Conservation (phyloP, 1,140 invertebrate genomes). For the Ridgeia piscesae region DNA sequence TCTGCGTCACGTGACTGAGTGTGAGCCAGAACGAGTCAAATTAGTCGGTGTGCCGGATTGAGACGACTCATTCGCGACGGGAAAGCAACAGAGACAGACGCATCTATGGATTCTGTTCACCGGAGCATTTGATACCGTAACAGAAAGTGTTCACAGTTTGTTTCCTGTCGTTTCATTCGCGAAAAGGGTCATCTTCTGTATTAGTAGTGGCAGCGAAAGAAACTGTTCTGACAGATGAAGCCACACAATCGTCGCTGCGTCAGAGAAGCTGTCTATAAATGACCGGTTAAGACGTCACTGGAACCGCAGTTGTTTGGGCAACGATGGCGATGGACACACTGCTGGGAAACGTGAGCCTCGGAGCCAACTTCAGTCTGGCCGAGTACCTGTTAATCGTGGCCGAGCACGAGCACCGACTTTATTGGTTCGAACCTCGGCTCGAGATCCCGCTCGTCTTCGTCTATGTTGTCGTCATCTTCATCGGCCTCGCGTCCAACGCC, state of each 20-base stretch:
- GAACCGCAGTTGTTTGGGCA: neutral
- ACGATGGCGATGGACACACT: neutral
- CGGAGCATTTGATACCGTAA: neutral
- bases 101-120: neutral
- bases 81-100: neutral
- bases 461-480: constrained; percentile 53
- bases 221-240: neutral
- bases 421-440: constrained; percentile 16
- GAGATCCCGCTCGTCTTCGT: constrained; percentile 45
- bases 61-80: neutral
- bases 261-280: neutral
- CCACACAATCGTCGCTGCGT: neutral
- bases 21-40: neutral
- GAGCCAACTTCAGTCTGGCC: constrained; percentile 14
- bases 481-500: constrained; percentile 56
- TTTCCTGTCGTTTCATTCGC: no score
- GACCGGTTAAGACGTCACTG: neutral
- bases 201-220: neutral
- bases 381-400: constrained; percentile 8
- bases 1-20: neutral
- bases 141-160: neutral
- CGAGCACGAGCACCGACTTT: neutral
- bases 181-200: neutral
- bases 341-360: neutral
- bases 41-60: neutral